Evolutionary conservation across 2,113 vertebrate genomes (phyloP).

Genomic region (Andinoacara biseriatus): DNA sequence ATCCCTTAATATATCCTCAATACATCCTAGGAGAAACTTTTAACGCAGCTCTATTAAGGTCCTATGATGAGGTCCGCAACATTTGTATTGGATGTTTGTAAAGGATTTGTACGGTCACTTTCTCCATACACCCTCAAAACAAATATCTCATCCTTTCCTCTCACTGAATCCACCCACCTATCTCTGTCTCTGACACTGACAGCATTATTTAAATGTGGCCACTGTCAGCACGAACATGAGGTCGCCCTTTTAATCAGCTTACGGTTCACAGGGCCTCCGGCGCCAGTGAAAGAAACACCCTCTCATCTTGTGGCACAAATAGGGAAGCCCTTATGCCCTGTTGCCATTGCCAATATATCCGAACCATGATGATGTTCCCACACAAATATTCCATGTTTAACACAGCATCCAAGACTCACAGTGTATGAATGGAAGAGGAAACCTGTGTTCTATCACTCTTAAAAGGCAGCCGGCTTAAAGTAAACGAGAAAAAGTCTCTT

Average conservation of each 20-base stretch:
- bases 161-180: constrained; percentile 21
- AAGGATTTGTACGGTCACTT: not conserved
- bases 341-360: constrained; percentile 77
- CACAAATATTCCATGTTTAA: constrained; percentile 78
- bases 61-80: constrained; percentile 16
- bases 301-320: constrained; percentile 79
- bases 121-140: constrained; percentile 22
- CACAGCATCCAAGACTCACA: constrained; percentile 76
- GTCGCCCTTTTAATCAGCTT: constrained; percentile 62
- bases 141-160: constrained; percentile 44
- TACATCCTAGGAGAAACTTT: not conserved
- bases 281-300: constrained; percentile 67
- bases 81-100: not conserved
- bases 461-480: constrained; percentile 60
- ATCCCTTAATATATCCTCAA: constrained; percentile 1
- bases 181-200: constrained; percentile 58
- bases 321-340: constrained; percentile 77
- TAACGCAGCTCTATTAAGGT: constrained; percentile 8
- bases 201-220: constrained; percentile 41
- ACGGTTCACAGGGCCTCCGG: constrained; percentile 64
- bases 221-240: constrained; percentile 60
- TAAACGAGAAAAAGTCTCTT: constrained; percentile 62
- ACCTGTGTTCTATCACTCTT: constrained; percentile 78
- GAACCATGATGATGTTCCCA: constrained; percentile 76
- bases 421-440: constrained; percentile 74